Percentiles rank a stretch among this genome's conserved stretches.
phyloP scores from a whole-genome alignment of 2,888 invertebrate species.

The Hirudinaria manillensis region DNA sequence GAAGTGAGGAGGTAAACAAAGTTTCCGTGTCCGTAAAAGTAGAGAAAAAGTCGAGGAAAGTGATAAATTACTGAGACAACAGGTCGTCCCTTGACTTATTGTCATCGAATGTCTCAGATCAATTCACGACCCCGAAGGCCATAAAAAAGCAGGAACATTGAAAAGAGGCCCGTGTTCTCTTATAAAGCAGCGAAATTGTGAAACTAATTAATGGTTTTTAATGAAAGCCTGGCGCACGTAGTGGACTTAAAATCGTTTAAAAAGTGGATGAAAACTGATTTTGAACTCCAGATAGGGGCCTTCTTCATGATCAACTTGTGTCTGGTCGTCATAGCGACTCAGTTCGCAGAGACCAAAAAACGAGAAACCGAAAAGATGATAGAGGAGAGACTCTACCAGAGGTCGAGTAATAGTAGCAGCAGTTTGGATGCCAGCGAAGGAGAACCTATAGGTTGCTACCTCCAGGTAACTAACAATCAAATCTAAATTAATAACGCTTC shows the following conservation, averaged over 20 bases:
- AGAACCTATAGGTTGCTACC: slow-evolving; percentile 90
- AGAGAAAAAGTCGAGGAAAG: too few relatives aligned
- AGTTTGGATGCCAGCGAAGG: slow-evolving; percentile 73
- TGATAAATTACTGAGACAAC: too few relatives aligned
- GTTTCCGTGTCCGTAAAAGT: too few relatives aligned
- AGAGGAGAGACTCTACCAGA: slow-evolving; percentile 67
- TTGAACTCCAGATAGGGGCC: slow-evolving; percentile 78
- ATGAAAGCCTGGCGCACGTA: too few relatives aligned
- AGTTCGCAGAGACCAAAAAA: slow-evolving; percentile 98
- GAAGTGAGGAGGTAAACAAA: too few relatives aligned
- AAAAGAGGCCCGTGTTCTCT: too few relatives aligned
- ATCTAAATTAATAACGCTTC: neutral
- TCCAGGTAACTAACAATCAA: slow-evolving; percentile 14
- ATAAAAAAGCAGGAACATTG: too few relatives aligned
- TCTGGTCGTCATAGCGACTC: slow-evolving; percentile 98
- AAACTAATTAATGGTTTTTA: too few relatives aligned
- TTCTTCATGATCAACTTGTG: slow-evolving; percentile 99
- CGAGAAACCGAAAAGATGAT: slow-evolving; percentile 98
- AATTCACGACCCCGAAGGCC: too few relatives aligned
- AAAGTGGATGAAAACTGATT: neutral
- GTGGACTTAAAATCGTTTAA: neutral
- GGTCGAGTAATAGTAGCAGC: slow-evolving; percentile 75
- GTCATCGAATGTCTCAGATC: too few relatives aligned
- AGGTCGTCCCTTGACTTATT: too few relatives aligned
- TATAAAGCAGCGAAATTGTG: too few relatives aligned